Evolutionary conservation across 2,797 vertebrate genomes (phyloP), one percentile per base, ranked within the genome.

Genomic region (Rhinoraja longicauda): DNA sequence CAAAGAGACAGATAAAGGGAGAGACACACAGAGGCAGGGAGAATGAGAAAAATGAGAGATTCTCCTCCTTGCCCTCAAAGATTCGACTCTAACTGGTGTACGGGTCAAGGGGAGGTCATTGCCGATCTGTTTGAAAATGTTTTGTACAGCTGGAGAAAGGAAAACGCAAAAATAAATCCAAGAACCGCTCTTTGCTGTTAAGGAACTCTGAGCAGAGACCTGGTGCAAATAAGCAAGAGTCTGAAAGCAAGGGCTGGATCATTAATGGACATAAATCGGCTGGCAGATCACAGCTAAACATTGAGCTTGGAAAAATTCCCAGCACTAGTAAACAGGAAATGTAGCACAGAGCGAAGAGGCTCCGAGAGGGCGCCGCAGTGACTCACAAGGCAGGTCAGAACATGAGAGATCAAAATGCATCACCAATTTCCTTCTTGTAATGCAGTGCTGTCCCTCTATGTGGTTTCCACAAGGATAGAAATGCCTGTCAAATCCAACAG

Each of bases 261-360:
- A 62, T n/a, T n/a, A 59, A 19, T 7, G 59, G 84, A 45, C 3
- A 82, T 82, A 57, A 57, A 57, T 82, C 8, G 17, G 39, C 81
- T 0, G 78, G 53, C 5, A 82, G 8, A 8, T 62, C 53, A 86
- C 57, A 59, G 29, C 5, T n/a, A 86, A n/a, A 24, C 45, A 57
- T 57, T 4, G 21, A 82, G 10, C 45, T 57, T 36, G 59, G 82
- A 13, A 62, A 59, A 62, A 13, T n/a, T 84, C 57, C 81, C 81
- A 86, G 10, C 29, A 62, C 26, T 29, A 29, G n/a, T 59, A 84
- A 86, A 86, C 82, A 86, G 82, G 57, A 86, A 86, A 86, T 62
- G 4, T 2, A 62, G 13, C 29, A 9, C 79, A 39, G 32, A 79
- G 45, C 82, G 15, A 13, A 17, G 1, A 72, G 70, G 70, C 70